Evolutionary conservation across 2,113 vertebrate genomes (phyloP), one percentile per base, ranked within the genome.

Genomic region (Prunella himalayana): DNA sequence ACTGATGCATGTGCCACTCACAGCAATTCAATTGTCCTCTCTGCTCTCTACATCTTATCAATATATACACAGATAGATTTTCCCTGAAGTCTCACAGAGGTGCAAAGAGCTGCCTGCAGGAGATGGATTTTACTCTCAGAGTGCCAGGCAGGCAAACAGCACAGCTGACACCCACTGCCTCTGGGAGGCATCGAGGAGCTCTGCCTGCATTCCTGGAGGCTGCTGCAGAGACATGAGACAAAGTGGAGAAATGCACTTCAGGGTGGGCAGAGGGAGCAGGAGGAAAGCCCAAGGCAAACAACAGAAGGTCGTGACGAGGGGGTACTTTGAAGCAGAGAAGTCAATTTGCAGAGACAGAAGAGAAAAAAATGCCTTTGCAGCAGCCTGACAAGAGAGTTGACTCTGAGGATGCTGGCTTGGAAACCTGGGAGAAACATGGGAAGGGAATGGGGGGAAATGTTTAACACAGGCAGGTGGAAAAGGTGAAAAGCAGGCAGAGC

Each of bases 1-100:
- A 84, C 95, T 96, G 96, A 97, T 95, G 95, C 95, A 96, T 90
- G 94, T 82, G 81, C 80, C 80, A 86, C 82, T 88, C 88, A 77
- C 2, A 4, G 94, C 92, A 88, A 83, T 94, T 93, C 94, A 93
- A 93, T 78, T 88, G 93, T 88, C 90, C 92, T 86, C 87, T 83
- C 81, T 69, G 75, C 89, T 95, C 93, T 3, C 3, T 42, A 41
- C 4, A 6, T 37, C 93, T 88, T 95, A 92, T 88, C 85, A 86
- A 94, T 90, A 78, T 7, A 68, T 1, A 37, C 1, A 9, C 79
- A 83, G 85, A 42, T 70, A 47, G 8, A 66, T 61, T 91, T 77
- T 21, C 68, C 50, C 71, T 70, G 69, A 37, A 82, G 86, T 63
- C 91, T 92, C 90, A 31, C 18, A 21, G 53, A 95, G 85, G 88